phyloP scores from a whole-genome alignment of 2,888 invertebrate genomes.

The Hermaeophaga mercurialis region DNA sequence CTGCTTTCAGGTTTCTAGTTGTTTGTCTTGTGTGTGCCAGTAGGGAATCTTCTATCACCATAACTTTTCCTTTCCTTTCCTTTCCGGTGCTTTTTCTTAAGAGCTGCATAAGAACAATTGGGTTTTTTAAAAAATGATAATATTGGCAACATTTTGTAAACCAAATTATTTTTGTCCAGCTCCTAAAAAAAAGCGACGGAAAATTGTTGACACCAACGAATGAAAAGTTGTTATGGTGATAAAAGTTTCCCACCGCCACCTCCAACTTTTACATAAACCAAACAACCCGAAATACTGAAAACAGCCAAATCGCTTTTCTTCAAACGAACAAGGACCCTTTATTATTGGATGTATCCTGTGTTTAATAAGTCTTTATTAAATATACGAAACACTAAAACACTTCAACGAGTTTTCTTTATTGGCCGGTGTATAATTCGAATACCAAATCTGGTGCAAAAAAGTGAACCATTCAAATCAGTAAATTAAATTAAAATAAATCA shows the following conservation, averaged over 20 bases:
- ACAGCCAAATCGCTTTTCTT: constrained; percentile 58
- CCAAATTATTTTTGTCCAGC: constrained; percentile 12
- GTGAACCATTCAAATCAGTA: no score
- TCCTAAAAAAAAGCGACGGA: constrained; percentile 23
- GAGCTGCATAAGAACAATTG: constrained; percentile 12
- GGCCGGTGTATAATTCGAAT: no score
- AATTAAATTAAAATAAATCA: no score
- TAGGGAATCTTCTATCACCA: constrained; percentile 33
- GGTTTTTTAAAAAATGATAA: no score
- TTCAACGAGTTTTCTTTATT: no score
- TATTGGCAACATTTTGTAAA: no score
- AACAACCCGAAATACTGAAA: constrained; percentile 53
- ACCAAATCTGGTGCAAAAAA: no score
- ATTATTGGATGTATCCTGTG: constrained; percentile 59
- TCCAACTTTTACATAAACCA: constrained; percentile 34
- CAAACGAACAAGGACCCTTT: constrained; percentile 57
- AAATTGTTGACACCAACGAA: constrained; percentile 33
- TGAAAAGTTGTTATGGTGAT: constrained; percentile 34
- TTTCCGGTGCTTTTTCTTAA: constrained; percentile 27
- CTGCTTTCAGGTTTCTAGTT: constrained; percentile 56
- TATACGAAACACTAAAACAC: no score
- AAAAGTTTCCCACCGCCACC: constrained; percentile 31
- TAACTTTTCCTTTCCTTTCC: neutral
- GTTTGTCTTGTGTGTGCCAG: constrained; percentile 36
- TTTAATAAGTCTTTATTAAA: no score